Percentiles rank a stretch among this genome's conserved stretches.
These are phyloP conservation scores for Himalopsyche japonica DNA, from an alignment of 2,888 invertebrate species.

Conservation along the genomic window DNA sequence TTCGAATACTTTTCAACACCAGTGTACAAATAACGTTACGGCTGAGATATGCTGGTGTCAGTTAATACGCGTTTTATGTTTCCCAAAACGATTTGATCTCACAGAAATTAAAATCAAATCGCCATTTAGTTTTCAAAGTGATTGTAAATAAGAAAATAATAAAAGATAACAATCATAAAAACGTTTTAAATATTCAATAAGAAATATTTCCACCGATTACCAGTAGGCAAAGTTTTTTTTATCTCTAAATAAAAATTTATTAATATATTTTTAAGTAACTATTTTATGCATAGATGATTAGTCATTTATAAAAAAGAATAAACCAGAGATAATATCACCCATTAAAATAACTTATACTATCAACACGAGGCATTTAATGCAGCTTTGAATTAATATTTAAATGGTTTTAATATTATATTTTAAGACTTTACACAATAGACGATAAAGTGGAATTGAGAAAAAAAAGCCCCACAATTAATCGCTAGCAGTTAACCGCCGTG, in stretches of 20 bases:
- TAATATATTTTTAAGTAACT: background rate
- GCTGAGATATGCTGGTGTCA: background rate
- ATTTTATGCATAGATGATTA: background rate
- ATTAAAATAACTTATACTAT: no score
- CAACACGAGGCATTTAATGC: no score
- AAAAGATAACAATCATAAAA: background rate
- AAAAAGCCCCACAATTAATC: no score
- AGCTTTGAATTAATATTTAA: no score
- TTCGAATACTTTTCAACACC: background rate
- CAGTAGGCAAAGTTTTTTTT: background rate
- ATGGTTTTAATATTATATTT: no score
- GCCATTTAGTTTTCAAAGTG: background rate
- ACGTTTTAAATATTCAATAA: background rate
- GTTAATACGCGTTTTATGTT: background rate
- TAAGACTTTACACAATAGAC: no score
- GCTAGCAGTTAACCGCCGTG: no score
- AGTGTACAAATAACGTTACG: background rate
- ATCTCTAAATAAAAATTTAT: background rate
- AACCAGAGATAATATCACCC: no score
- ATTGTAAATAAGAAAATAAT: background rate
- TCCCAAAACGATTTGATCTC: background rate
- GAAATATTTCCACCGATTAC: background rate
- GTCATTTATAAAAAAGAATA: no score
- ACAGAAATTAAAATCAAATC: background rate
- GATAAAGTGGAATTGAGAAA: no score